A percentile compares a stretch with the other conserved stretches of the same genome.
Evolutionary conservation across 2,888 invertebrate genomes (phyloP).

Genomic region (Chrysotoxum bicinctum): DNA sequence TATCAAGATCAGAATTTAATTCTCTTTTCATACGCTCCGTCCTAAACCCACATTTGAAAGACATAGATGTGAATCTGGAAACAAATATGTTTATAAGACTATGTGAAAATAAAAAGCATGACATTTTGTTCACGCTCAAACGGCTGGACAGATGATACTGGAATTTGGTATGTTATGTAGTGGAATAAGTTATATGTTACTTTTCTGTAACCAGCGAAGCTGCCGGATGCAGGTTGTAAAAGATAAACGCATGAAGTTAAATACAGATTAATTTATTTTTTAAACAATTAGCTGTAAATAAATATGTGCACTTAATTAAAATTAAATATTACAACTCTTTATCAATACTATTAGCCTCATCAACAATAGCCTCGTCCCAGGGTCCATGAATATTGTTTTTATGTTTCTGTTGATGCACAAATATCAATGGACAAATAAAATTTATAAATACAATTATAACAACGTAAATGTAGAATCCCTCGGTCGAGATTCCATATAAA

Average conservation of each 20-base stretch:
- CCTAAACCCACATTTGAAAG: no score
- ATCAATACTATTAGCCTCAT: conserved; percentile 81
- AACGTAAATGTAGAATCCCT: conserved; percentile 85
- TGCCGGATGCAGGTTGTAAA: no score
- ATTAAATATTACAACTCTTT: conserved; percentile 75
- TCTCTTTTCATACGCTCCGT: no score
- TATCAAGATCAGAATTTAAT: no score
- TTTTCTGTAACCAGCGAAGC: no score
- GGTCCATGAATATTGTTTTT: conserved; percentile 98
- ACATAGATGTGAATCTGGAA: no score
- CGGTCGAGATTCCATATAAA: conserved; percentile 84
- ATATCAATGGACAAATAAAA: conserved; percentile 88
- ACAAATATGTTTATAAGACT: no score
- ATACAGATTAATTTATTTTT: not conserved
- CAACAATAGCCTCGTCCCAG: conserved; percentile 97
- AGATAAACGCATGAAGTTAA: not conserved
- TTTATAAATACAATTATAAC: conserved; percentile 85
- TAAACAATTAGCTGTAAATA: not conserved
- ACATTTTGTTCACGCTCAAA: no score
- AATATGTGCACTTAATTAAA: not conserved
- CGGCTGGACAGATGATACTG: no score
- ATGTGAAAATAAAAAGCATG: no score
- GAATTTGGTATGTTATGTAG: no score
- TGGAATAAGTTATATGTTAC: no score
- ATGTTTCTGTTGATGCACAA: conserved; percentile 88